These are phyloP conservation scores for Agelaius tricolor DNA, from an alignment of 2,113 vertebrate genomes.

Conservation along the genomic window DNA sequence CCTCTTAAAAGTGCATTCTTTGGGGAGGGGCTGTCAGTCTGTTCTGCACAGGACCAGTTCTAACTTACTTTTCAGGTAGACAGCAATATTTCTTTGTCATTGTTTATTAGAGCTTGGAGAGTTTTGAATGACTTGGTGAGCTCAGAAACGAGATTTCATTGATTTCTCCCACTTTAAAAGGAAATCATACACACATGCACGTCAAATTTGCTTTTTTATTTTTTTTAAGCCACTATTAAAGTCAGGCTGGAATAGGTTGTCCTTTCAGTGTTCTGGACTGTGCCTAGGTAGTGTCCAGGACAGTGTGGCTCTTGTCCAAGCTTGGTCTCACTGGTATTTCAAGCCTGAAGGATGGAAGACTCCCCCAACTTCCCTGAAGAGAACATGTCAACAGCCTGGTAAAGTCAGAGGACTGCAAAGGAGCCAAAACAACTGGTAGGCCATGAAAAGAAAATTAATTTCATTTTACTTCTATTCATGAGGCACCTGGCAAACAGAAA, in stretches of 20 bases:
- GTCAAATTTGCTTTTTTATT: background rate
- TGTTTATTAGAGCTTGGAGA: background rate
- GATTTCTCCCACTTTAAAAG: background rate
- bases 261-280: background rate
- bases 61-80: background rate
- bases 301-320: background rate
- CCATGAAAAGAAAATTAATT: background rate
- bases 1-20: background rate
- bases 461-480: background rate
- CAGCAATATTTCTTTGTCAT: background rate
- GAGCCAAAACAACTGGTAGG: background rate
- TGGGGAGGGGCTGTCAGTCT: background rate
- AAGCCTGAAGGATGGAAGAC: background rate
- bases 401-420: background rate
- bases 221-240: background rate
- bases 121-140: background rate
- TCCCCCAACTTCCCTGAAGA: background rate
- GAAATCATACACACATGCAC: background rate
- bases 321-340: background rate
- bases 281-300: background rate
- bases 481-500: background rate
- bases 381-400: background rate
- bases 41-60: background rate
- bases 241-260: background rate
- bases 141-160: background rate